Percentiles rank a stretch among this genome's conserved stretches.
These are phyloP conservation scores for Craseonycteris thonglongyai DNA, from an alignment of 2,113 vertebrate species.

Conservation along the genomic window DNA sequence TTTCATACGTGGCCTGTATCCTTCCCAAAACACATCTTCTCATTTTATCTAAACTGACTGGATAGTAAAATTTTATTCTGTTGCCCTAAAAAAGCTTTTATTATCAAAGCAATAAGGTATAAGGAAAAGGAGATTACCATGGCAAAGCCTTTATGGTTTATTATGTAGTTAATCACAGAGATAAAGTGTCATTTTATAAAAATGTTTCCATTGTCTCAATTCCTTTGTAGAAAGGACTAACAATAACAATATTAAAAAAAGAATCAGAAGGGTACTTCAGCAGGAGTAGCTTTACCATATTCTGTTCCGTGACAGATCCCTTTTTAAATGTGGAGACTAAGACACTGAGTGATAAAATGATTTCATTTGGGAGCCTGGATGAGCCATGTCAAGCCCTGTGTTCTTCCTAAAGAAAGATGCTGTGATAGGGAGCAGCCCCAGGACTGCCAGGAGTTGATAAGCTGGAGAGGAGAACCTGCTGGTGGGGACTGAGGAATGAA, in stretches of 20 bases:
- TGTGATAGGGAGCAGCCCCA: not conserved
- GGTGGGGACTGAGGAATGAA: not conserved
- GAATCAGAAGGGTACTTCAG: not conserved
- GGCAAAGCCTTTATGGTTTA: slow-evolving; percentile 24
- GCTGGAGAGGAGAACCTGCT: not conserved
- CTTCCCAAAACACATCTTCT: slow-evolving; percentile 35
- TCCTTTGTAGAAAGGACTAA: slow-evolving; percentile 36
- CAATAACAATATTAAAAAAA: not conserved
- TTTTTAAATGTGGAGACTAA: not conserved
- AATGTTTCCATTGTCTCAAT: slow-evolving; percentile 38
- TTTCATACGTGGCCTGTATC: not conserved
- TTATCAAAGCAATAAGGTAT: slow-evolving; percentile 59
- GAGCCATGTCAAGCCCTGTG: fast-evolving
- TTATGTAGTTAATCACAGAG: slow-evolving; percentile 59
- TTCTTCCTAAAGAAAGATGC: not conserved
- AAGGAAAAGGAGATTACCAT: slow-evolving; percentile 43
- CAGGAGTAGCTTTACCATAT: not conserved
- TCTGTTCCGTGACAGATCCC: not conserved
- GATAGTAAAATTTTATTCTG: slow-evolving; percentile 55
- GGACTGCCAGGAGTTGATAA: not conserved
- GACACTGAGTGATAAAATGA: not conserved
- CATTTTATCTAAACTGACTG: slow-evolving; percentile 46
- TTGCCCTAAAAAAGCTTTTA: slow-evolving; percentile 64
- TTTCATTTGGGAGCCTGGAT: not conserved
- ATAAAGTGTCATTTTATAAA: slow-evolving; percentile 58